These are phyloP conservation scores for Sinocyclocheilus anshuiensis DNA, from an alignment of 2,113 vertebrate genomes.

Conservation along the genomic window DNA sequence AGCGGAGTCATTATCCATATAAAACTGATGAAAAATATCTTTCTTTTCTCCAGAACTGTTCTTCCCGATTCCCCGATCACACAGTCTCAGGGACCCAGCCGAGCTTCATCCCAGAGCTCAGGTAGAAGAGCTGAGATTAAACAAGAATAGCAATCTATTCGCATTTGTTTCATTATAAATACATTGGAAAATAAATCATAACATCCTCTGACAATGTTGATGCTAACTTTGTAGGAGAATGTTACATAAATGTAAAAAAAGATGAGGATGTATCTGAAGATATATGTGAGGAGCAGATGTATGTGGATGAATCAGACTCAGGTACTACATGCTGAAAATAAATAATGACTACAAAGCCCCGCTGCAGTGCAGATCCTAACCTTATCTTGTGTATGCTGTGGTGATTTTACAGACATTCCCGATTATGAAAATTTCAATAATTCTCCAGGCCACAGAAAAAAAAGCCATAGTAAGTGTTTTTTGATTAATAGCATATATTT, in stretches of 20 bases:
- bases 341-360: neutral
- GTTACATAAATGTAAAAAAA: constrained; percentile 34
- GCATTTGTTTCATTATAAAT: too few species aligned
- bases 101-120: constrained; percentile 68
- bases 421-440: constrained; percentile 41
- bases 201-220: neutral
- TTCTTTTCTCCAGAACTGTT: constrained; percentile 64
- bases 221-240: constrained; percentile 39
- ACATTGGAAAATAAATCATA: neutral
- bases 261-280: neutral
- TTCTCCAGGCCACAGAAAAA: neutral
- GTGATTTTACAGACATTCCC: constrained; percentile 9
- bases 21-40: too few species aligned
- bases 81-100: neutral
- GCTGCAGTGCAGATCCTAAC: neutral
- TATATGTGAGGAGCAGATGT: neutral
- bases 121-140: constrained; percentile 52
- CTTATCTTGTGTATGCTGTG: neutral
- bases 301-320: constrained; percentile 19
- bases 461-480: constrained; percentile 13
- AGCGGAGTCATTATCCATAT: too few species aligned
- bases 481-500: too few species aligned
- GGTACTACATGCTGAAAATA: constrained; percentile 30
- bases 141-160: too few species aligned
- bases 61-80: constrained; percentile 57